Percentiles rank a stretch among this genome's conserved stretches.
Conservation (phyloP, 92 coral and sea anemone species). For the Palythoa grandis region DNA sequence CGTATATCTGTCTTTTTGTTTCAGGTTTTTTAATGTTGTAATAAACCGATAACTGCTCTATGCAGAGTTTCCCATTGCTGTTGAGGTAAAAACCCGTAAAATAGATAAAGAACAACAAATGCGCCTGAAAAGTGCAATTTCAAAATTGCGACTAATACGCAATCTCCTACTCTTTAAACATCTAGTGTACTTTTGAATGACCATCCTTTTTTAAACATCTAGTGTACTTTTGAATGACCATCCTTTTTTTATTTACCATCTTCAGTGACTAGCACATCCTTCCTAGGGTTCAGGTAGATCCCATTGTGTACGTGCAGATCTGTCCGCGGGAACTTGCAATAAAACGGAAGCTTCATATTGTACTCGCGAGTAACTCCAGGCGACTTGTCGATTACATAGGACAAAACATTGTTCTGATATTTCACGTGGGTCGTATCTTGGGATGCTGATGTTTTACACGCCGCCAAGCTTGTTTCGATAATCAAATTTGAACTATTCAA, state of each 20-base stretch:
- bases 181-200: background rate
- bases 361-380: background rate
- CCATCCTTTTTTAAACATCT: background rate
- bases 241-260: background rate
- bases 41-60: too few relatives aligned
- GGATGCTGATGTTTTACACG: background rate
- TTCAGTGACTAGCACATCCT: background rate
- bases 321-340: slow-evolving; percentile 4
- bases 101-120: too few relatives aligned
- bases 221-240: background rate
- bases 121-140: too few relatives aligned
- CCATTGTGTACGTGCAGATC: background rate
- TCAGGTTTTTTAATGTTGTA: too few relatives aligned
- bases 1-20: too few relatives aligned
- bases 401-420: background rate
- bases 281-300: background rate
- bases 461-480: background rate
- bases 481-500: background rate
- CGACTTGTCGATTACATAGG: background rate
- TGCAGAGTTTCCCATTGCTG: too few relatives aligned
- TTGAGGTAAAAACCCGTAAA: background rate
- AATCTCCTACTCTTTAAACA: too few relatives aligned
- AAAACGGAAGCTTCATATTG: background rate
- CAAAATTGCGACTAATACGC: too few relatives aligned
- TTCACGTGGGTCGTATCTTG: slow-evolving; percentile 1